Base-by-base conservation (phyloP, 2,113 vertebrate species). In the Petrocephalus zakoni region DNA sequence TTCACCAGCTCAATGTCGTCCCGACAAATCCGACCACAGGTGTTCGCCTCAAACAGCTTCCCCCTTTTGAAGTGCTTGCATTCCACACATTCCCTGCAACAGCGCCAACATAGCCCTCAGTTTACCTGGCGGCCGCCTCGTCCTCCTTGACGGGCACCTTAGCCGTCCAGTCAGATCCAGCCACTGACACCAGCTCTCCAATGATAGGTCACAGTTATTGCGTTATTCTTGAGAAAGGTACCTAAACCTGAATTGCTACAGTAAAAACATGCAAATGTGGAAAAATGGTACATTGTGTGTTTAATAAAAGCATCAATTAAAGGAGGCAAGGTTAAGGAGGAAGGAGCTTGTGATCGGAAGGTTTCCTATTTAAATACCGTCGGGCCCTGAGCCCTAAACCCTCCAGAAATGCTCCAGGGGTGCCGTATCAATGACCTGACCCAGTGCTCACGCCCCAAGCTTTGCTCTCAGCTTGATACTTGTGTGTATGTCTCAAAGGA, bases 11-110 rank as follows among this genome's bases (percentile, higher is more conserved):
- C 88, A 0, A 99, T 98, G 90, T 99, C 97, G 0, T 99, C 98
- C 0, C 97, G 96, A 93, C 98, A 99, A 92, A 97, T 96, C 6
- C 93, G 96, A 92, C 85, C 95, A 90, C 98, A 99, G 90, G 95
- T 94, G 22, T 96, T 95, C 88, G 97, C 94, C 0, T 97, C 92
- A n/a, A 92, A 92, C 34, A 98, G 95, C 25, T 0, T 90, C 8
- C 98, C 98, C 11, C 97, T 95, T 75, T 97, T 94, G 90, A 98
- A 99, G 92, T 98, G 97, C 91, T 97, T 98, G 92, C 98, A 99
- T 91, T 99, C 98, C 90, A 99, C 98, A 0, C 98, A 99, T 0
- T 97, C 96, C 92, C 98, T 99, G 92, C 68, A 87, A n/a, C 56
- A 90, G 72, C 42, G 21, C 19, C 13, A 37, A 78, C 21, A 58